Evolutionary conservation across 1,140 invertebrate genomes (phyloP), one percentile per base, ranked within the genome.

Genomic region (Atopsyche davidsoni): DNA sequence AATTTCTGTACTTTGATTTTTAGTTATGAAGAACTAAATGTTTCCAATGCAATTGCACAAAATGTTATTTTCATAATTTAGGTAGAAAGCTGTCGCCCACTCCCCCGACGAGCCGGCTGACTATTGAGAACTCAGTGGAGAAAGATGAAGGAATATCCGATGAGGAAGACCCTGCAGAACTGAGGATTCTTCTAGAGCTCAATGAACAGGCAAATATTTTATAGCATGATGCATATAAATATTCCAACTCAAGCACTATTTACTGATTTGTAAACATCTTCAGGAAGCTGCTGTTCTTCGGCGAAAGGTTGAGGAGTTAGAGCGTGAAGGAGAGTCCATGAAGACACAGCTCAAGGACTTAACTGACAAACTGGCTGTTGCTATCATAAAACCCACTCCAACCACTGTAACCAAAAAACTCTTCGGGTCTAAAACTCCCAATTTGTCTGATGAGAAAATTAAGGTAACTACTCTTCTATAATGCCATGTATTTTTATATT

Each of bases 121-220:
- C 76, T n/a, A 77, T 81, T 43, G 82, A 86, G 63, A 69, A 76
- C 49, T 69, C 74, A 22, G 72, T 76, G 24, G 81, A 85, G 59
- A 86, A 84, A 62, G 82, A 85, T 63, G 83, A 87, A 65, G 79
- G 80, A 24, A 83, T 82, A 53, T 82, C 80, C 4, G 83, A 85
- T 61, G 83, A 86, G 63, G 86, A 88, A 57, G 86, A 89, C 66
- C 76, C 81, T 7, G 77, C 80, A 22, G 86, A 89, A 61, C 63
- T 89, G 34, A 79, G 86, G 59, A 71, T 93, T 21, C 81, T 92
- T 53, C 66, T 93, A 23, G 90, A 93, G 67, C 70, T 95, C n/a
- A 86, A 87, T 61, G 90, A 95, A 72, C 84, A 87, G 68, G 78
- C 71, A 71, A 63, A 7, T 14, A 24, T 13, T 48, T 39, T 39